Base-by-base conservation (phyloP, 2,113 vertebrate genomes). In the Takifugu flavidus region DNA sequence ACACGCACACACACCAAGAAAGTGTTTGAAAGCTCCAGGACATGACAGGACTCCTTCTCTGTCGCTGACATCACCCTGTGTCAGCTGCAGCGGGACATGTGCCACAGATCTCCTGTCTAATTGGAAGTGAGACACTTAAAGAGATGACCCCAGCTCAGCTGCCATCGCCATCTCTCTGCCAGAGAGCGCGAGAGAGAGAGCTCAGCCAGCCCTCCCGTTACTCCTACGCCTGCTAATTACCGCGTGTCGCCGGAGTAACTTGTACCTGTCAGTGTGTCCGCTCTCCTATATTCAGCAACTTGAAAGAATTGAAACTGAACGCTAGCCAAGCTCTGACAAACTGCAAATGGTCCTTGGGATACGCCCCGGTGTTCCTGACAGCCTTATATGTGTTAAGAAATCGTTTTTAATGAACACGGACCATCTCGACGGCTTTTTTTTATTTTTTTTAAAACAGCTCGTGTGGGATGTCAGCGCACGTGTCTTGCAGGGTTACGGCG, bases 161-260 rank as follows among this genome's bases (percentile, higher is more conserved):
- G 70, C 80, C 69, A 46, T 82, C 79, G 67, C 79, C 64, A 75
- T 75, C 70, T 83, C 74, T 62, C 61, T 68, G 63, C 74, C 75
- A 81, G 78, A 63, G 63, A 56, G n/a, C 75, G 70, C 42, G 72
- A 84, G 20, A 20, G 20, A 39, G 34, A 39, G 34, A 39, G 4
- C 45, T n/a, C 45, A 47, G 65, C 65, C 61, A 49, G 54, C 70
- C 78, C 67, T 63, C 49, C 75, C 58, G 75, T 83, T 80, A 79
- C 76, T 82, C 77, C 73, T 66, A 71, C 77, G 67, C 65, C 78
- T 66, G 79, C 79, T 90, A 91, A 92, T 91, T 92, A 91, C 83
- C 67, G 76, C 79, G 86, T 89, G 86, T 83, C 82, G 62, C 55
- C 57, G 77, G 82, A 86, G 84, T 84, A 83, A 87, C 86, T 86